A percentile compares a stretch with the other conserved stretches of the same genome.
phyloP scores from a whole-genome alignment of 1,140 invertebrate genomes.

The Neomicropteryx cornuta region DNA sequence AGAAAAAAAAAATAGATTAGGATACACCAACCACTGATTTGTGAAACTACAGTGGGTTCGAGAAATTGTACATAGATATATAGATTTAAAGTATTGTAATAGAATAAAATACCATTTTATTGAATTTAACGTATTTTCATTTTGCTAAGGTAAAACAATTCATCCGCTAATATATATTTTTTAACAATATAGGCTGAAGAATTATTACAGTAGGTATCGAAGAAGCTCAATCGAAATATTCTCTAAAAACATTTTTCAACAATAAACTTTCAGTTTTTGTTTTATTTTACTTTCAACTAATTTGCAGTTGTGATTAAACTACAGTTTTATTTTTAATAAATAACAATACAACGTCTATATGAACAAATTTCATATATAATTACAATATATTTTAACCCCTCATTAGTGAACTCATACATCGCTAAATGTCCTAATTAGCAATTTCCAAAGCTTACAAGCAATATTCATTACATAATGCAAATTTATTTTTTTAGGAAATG shows the following conservation, averaged over 20 bases:
- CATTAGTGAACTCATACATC: constrained; percentile 35
- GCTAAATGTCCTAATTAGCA: constrained; percentile 39
- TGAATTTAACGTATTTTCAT: too few species aligned
- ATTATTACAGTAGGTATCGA: constrained; percentile 32
- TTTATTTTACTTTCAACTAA: constrained; percentile 32
- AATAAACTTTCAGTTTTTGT: constrained; percentile 31
- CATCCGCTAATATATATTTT: constrained; percentile 4
- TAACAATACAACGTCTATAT: constrained; percentile 36
- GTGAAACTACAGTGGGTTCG: too few species aligned
- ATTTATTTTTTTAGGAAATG: too few species aligned
- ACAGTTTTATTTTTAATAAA: constrained; percentile 32
- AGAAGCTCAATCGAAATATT: constrained; percentile 35
- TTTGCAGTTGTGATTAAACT: constrained; percentile 33
- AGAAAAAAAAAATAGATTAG: too few species aligned
- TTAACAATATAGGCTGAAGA: too few species aligned
- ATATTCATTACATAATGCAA: too few species aligned
- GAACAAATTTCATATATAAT: constrained; percentile 27
- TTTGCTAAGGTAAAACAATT: not conserved
- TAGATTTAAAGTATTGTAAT: too few species aligned
- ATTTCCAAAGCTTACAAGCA: constrained; percentile 18
- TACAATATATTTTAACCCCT: constrained; percentile 22
- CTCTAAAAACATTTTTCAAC: constrained; percentile 40
- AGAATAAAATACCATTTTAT: too few species aligned
- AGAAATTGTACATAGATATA: too few species aligned
- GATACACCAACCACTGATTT: too few species aligned